phyloP scores from a whole-genome alignment of 2,888 invertebrate genomes.

The Asteroscopus sphinx region DNA sequence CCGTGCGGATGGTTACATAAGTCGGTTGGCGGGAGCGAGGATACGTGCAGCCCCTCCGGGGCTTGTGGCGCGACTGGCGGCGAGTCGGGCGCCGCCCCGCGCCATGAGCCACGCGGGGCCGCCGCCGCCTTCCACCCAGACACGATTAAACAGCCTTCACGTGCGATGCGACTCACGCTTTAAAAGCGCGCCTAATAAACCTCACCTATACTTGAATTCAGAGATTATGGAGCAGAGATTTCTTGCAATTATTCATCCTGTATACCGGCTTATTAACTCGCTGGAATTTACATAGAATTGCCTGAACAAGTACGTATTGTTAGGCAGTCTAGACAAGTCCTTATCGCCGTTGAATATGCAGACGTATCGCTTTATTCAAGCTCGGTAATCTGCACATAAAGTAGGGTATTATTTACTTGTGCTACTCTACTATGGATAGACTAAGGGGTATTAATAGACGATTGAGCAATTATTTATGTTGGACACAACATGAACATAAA shows the following conservation, averaged over 20 bases:
- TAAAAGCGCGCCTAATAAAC: constrained; percentile 80
- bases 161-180: constrained; percentile 73
- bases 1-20: constrained; percentile 89
- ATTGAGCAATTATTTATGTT: constrained; percentile 15
- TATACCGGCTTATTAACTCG: constrained; percentile 40
- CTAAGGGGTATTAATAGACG: constrained; percentile 12
- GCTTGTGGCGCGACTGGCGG: constrained; percentile 85
- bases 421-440: constrained; percentile 1
- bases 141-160: constrained; percentile 84
- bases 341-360: constrained; percentile 47
- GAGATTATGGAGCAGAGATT: constrained; percentile 67
- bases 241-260: constrained; percentile 53
- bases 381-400: constrained; percentile 43
- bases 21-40: constrained; percentile 81
- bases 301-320: constrained; percentile 17
- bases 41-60: constrained; percentile 86
- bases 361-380: constrained; percentile 44
- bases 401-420: constrained; percentile 36
- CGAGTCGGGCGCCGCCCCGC: constrained; percentile 85
- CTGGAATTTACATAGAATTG: constrained; percentile 32
- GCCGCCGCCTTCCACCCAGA: constrained; percentile 77
- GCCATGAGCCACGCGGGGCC: constrained; percentile 78
- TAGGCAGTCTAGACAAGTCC: constrained; percentile 43
- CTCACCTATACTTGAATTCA: constrained; percentile 74
- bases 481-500: constrained; percentile 6